Base-by-base conservation (phyloP, 2,888 invertebrate species). In the Hemicrepidius hirtus region DNA sequence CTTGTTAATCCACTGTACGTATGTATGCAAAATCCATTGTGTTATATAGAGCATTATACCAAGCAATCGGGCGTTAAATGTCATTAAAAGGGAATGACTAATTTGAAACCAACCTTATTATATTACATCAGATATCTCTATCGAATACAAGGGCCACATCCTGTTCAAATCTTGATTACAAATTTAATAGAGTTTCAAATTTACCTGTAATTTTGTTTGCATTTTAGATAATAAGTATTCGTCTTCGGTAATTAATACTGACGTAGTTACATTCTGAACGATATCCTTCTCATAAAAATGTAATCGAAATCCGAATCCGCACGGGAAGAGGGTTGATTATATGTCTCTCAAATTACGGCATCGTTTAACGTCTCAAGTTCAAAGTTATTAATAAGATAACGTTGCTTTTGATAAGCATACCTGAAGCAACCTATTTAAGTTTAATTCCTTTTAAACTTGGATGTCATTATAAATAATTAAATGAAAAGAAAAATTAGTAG, bases 41-140 rank as follows among this genome's bases (percentile, higher is more conserved):
- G 13, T 32, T 28, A 32, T 32, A 10, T 5, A 32, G n/a, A n/a
- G 32, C 28, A 53, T 53, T 28, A 24, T 13, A 0, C 32, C n/a
- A 13, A 28, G 53, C 13, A 53, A 53, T 53, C 53, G 10, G 53
- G n/a, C 32, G 28, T 53, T 53, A 53, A 53, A 28, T 53, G 32
- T 6, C 2, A 9, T 13, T 53, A 53, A 53, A 49, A 28, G 28
- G 53, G 32, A 53, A 24, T 53, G n/a, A 28, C 53, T 53, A 53
- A 53, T 28, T 53, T 28, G 28, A 18, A 49, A 21, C 21, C 49
- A 20, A 49, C 20, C 18, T 46, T 46, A 46, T 49, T 49, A 20
- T 49, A 21, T 49, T 18, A 6, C 16, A 44, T 16, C 44, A 44
- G 16, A 18, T 44, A 44, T 49, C 49, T 49, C 12, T 49, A 12